Evolutionary conservation across 2,888 invertebrate genomes (phyloP).

Genomic region (Cataglyphis albicans): DNA sequence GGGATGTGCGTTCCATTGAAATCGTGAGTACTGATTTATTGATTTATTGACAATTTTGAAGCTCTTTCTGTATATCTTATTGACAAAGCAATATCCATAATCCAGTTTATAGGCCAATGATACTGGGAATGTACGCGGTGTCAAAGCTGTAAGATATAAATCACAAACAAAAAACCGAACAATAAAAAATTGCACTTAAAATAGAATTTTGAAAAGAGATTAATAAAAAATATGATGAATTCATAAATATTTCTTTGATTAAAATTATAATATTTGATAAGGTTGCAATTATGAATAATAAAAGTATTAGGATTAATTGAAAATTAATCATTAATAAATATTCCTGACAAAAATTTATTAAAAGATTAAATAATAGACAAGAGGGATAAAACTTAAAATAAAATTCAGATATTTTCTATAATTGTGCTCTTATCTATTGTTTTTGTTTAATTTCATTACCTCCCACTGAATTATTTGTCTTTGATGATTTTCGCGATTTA

Average conservation of each 20-base stretch:
- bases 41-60: slow-evolving; percentile 86
- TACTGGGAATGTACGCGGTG: background rate
- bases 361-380: background rate
- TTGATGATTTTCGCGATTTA: slow-evolving; percentile 49
- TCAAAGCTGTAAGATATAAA: slow-evolving; percentile 41
- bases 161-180: background rate
- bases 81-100: slow-evolving; percentile 84
- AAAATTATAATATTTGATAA: background rate
- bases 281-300: background rate
- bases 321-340: slow-evolving; percentile 2
- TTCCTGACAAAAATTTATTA: background rate
- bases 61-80: slow-evolving; percentile 82
- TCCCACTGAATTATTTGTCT: slow-evolving; percentile 28
- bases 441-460: background rate
- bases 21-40: slow-evolving; percentile 82
- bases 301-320: background rate
- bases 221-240: background rate
- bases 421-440: background rate
- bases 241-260: background rate
- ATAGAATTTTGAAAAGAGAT: background rate
- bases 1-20: slow-evolving; percentile 83
- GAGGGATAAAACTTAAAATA: background rate
- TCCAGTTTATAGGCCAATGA: slow-evolving; percentile 80
- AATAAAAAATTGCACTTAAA: background rate
- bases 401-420: background rate